Conservation (phyloP, 64 coral and sea anemone species). For the Acropora yongei region DNA sequence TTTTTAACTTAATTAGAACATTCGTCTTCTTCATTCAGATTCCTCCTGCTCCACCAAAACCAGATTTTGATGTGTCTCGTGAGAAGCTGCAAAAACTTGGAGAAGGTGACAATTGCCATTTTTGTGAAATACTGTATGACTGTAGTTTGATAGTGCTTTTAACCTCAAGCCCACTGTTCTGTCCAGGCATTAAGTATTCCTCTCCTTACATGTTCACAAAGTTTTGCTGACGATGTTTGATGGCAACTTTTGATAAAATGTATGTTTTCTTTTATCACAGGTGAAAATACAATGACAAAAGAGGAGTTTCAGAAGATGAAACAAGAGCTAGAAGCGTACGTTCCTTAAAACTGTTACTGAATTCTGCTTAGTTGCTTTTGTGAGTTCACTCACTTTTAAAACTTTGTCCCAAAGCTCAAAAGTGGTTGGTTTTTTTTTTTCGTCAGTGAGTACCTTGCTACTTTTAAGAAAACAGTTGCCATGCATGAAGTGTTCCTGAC, state of each 20-base stretch:
- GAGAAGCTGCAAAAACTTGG: slow-evolving; percentile 98
- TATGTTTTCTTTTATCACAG: slow-evolving; percentile 25
- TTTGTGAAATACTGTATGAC: too few species aligned
- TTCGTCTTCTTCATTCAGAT: slow-evolving; percentile 36
- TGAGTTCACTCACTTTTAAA: too few species aligned
- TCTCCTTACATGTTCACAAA: too few species aligned
- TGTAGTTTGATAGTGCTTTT: too few species aligned
- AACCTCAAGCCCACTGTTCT: too few species aligned
- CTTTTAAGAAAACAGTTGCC: slow-evolving; percentile 99
- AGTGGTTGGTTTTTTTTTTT: background rate
- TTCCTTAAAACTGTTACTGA: background rate
- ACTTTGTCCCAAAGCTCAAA: too few species aligned
- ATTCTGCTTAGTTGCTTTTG: too few species aligned
- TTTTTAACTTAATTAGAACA: too few species aligned
- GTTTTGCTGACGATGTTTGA: too few species aligned
- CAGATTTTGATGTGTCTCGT: slow-evolving; percentile 99
- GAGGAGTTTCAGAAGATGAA: slow-evolving; percentile 99
- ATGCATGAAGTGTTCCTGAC: slow-evolving; percentile 99
- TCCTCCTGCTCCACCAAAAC: slow-evolving; percentile 95
- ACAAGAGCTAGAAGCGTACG: slow-evolving; percentile 96
- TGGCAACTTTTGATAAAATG: background rate
- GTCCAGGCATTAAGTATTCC: too few species aligned
- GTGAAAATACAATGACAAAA: slow-evolving; percentile 98
- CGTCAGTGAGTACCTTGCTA: slow-evolving; percentile 95
- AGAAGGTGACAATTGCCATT: slow-evolving; percentile 69